These are phyloP conservation scores for Patiria miniata DNA, from an alignment of 35 echinoderm and acorn worm genomes.

Conservation along the genomic window DNA sequence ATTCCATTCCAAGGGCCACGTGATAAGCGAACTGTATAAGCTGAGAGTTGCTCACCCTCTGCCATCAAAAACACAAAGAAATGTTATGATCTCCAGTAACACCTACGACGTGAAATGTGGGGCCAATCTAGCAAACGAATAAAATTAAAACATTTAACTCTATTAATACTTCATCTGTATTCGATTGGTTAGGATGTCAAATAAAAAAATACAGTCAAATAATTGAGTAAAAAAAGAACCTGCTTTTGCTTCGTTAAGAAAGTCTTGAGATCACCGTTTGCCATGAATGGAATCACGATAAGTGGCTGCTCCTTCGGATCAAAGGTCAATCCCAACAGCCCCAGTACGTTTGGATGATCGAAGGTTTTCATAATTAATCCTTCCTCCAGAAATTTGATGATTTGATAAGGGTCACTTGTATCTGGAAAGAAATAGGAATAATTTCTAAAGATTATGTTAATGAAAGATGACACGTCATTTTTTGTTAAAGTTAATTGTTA, in stretches of 20 bases:
- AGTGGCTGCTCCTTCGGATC: not conserved
- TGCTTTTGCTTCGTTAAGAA: constrained; percentile 6
- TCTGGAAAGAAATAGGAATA: not conserved
- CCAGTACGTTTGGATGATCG: constrained; percentile 34
- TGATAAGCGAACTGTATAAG: constrained; percentile 43
- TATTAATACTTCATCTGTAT: no score
- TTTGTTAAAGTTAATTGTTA: not conserved
- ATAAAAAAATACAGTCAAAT: no score
- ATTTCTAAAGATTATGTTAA: not conserved
- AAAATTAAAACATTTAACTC: no score
- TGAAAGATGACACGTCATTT: not conserved
- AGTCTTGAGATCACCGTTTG: constrained; percentile 22
- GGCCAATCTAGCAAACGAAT: not conserved
- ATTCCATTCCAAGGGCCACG: constrained; percentile 68
- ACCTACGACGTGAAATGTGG: not conserved
- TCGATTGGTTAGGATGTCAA: no score
- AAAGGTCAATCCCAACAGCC: constrained; percentile 34
- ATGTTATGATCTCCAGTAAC: not conserved
- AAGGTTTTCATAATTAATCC: constrained; percentile 47
- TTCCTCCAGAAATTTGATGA: constrained; percentile 42
- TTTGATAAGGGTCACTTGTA: constrained; percentile 2
- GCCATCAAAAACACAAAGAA: not conserved
- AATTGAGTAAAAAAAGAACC: not conserved
- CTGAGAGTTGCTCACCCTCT: not conserved
- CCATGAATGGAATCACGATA: constrained; percentile 47